Evolutionary conservation across 2,888 invertebrate genomes (phyloP).

Genomic region (Rotaria magnacalcarata): DNA sequence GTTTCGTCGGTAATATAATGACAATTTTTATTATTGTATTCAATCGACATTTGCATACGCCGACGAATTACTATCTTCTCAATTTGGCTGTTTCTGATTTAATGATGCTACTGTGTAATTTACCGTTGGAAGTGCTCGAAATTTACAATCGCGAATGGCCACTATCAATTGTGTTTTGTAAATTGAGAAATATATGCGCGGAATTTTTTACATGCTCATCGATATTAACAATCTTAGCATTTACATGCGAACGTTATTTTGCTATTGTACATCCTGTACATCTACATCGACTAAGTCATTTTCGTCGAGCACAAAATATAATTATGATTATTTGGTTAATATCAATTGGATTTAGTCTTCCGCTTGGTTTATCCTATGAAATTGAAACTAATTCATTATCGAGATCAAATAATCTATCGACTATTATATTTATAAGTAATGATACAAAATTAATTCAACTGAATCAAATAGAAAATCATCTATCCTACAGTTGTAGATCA

Average conservation of each 20-base stretch:
- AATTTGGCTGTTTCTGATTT: slow-evolving; percentile 33
- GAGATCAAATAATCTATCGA: background rate
- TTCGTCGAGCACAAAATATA: background rate
- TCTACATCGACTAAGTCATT: background rate
- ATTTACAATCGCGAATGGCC: background rate
- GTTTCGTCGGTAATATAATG: slow-evolving; percentile 20
- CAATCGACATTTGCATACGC: background rate
- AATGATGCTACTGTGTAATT: background rate
- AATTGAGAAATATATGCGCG: slow-evolving; percentile 13
- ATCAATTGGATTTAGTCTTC: slow-evolving; percentile 1
- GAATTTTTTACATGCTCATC: slow-evolving; percentile 23
- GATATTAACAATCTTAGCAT: slow-evolving; percentile 24
- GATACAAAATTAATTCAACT: background rate
- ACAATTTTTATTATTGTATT: background rate
- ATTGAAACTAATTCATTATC: background rate
- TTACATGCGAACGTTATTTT: slow-evolving; percentile 36
- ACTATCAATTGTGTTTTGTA: slow-evolving; percentile 5
- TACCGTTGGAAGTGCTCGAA: slow-evolving; percentile 34
- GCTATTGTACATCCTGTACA: slow-evolving; percentile 20
- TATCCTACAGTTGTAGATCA: background rate
- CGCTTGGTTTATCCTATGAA: slow-evolving; percentile 3
- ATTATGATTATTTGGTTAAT: slow-evolving; percentile 35
- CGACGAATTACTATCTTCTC: slow-evolving; percentile 6
- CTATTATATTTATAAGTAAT: background rate
- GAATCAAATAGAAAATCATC: background rate